Evolutionary conservation across 2,888 invertebrate species (phyloP).

Genomic region (Yponomeuta plumbellus): DNA sequence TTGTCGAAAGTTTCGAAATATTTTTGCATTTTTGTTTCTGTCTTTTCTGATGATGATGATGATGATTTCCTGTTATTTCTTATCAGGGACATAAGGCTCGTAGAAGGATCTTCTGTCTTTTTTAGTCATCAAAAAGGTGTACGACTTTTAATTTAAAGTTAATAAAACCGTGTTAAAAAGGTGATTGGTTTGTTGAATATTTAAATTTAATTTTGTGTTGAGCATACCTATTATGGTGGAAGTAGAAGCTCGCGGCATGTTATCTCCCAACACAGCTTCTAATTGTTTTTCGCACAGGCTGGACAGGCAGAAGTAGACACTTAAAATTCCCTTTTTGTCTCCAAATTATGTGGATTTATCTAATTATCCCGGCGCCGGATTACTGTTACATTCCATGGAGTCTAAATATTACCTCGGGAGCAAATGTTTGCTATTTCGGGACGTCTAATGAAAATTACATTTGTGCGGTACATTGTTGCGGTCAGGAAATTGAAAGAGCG

Average conservation of each 20-base stretch:
- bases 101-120: too few species aligned
- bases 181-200: neutral
- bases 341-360: slow-evolving; percentile 4
- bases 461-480: slow-evolving; percentile 55
- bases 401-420: slow-evolving; percentile 41
- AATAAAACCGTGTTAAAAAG: too few species aligned
- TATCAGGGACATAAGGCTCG: too few species aligned
- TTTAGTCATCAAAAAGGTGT: too few species aligned
- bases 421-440: slow-evolving; percentile 30
- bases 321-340: slow-evolving; percentile 10
- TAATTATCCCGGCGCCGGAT: slow-evolving; percentile 5
- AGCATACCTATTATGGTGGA: neutral
- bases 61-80: too few species aligned
- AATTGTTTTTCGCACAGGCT: slow-evolving; percentile 3
- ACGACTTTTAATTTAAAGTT: too few species aligned
- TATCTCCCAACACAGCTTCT: slow-evolving; percentile 1
- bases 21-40: too few species aligned
- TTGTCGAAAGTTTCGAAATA: too few species aligned
- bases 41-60: too few species aligned
- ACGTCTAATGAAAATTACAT: slow-evolving; percentile 55
- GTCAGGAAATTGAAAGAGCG: slow-evolving; percentile 69
- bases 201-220: neutral
- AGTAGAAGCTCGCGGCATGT: neutral
- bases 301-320: slow-evolving; percentile 2
- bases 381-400: slow-evolving; percentile 22